These are phyloP conservation scores for Dryococelus australis DNA, from an alignment of 2,888 invertebrate genomes.

Conservation along the genomic window DNA sequence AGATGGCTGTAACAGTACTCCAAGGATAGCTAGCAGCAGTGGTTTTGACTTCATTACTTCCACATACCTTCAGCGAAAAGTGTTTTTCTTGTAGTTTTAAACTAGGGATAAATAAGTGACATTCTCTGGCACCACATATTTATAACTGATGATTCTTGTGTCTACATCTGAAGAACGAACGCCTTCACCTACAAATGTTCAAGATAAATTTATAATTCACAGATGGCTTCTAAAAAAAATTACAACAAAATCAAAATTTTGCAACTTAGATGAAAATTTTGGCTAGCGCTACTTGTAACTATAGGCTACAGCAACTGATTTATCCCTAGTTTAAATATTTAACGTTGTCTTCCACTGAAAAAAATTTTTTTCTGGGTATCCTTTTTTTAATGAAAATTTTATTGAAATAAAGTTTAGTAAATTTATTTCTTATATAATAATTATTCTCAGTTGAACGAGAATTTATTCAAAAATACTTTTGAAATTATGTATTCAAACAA, in stretches of 20 bases:
- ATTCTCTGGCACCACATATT: neutral
- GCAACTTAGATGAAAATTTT: too few relatives aligned
- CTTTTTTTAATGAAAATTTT: neutral
- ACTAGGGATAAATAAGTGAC: neutral
- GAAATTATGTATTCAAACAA: neutral
- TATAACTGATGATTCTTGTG: neutral
- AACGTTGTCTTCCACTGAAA: neutral
- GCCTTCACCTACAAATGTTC: too few relatives aligned
- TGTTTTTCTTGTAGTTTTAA: conserved; percentile 16
- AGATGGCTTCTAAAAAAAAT: too few relatives aligned
- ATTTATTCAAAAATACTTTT: neutral
- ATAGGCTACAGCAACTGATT: neutral
- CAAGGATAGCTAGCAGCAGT: neutral
- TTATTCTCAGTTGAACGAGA: neutral
- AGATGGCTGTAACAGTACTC: neutral
- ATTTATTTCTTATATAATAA: neutral
- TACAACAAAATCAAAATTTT: neutral
- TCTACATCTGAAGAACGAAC: too few relatives aligned
- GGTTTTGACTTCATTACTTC: neutral
- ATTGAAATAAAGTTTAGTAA: neutral
- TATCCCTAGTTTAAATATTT: neutral
- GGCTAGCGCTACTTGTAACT: too few relatives aligned
- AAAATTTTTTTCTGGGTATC: neutral
- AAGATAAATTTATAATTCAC: too few relatives aligned
- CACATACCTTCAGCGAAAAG: neutral